Conservation (phyloP, 2,888 invertebrate genomes). For the Lasioglossum figueresi region DNA sequence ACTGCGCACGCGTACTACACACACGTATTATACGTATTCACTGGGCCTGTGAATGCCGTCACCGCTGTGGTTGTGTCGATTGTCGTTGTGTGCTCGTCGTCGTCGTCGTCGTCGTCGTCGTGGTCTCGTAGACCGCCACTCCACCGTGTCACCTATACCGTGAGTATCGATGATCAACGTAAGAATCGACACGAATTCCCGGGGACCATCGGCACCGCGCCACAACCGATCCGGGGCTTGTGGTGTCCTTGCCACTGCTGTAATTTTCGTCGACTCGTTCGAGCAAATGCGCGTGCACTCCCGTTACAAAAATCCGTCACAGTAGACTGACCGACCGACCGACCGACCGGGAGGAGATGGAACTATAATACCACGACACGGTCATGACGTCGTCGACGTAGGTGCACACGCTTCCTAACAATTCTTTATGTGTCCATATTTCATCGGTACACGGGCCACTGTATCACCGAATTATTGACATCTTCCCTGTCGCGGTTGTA, state of each 20-base stretch:
- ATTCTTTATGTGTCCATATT: conserved; percentile 48
- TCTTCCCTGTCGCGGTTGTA: conserved; percentile 65
- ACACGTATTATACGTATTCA: conserved; percentile 49
- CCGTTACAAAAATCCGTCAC: conserved; percentile 58
- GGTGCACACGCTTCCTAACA: conserved; percentile 32
- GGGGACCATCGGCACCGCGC: conserved; percentile 49
- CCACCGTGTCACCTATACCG: conserved; percentile 53
- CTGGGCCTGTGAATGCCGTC: conserved; percentile 44
- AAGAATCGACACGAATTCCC: conserved; percentile 55
- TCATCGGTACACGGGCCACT: conserved; percentile 28
- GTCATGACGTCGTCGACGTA: conserved; percentile 43
- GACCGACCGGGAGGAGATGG: conserved; percentile 58
- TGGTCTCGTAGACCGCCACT: conserved; percentile 55
- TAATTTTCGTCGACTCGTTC: conserved; percentile 46
- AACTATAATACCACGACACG: conserved; percentile 52
- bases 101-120: conserved; percentile 46
- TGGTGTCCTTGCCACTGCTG: conserved; percentile 48
- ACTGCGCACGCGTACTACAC: conserved; percentile 65
- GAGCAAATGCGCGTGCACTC: conserved; percentile 56
- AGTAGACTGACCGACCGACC: conserved; percentile 50
- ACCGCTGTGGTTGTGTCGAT: conserved; percentile 23
- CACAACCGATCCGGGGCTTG: conserved; percentile 38
- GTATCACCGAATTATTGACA: conserved; percentile 77
- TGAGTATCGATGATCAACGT: conserved; percentile 45
- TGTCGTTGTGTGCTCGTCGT: conserved; percentile 28